Evolutionary conservation across 2,888 invertebrate genomes (phyloP).

Genomic region (Ptychoptera albimana): DNA sequence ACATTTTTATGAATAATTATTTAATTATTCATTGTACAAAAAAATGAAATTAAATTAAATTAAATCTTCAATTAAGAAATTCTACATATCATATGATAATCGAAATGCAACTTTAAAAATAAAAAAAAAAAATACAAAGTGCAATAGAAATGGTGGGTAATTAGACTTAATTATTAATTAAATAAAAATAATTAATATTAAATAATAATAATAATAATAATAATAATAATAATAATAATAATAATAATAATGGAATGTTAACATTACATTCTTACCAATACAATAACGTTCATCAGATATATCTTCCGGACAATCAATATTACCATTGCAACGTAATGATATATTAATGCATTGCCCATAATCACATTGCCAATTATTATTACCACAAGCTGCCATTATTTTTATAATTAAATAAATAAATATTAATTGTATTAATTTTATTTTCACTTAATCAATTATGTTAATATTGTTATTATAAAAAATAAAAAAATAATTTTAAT

Average conservation of each 20-base stretch:
- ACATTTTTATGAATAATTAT: too few relatives aligned
- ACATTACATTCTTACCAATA: constrained; percentile 21
- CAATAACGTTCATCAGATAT: constrained; percentile 60
- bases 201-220: background rate
- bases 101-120: too few relatives aligned
- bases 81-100: too few relatives aligned
- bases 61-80: too few relatives aligned
- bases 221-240: background rate
- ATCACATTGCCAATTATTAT: constrained; percentile 58
- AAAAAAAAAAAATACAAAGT: too few relatives aligned
- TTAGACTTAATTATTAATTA: too few relatives aligned
- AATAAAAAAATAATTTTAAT: constrained; percentile 4
- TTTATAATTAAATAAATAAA: too few relatives aligned
- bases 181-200: too few relatives aligned
- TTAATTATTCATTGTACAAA: too few relatives aligned
- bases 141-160: too few relatives aligned
- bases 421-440: background rate
- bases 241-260: too few relatives aligned
- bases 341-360: constrained; percentile 47
- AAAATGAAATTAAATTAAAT: too few relatives aligned
- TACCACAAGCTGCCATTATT: constrained; percentile 44
- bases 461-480: background rate
- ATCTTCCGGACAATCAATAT: constrained; percentile 52
- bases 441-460: background rate
- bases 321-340: constrained; percentile 45